Evolutionary conservation across 1,140 invertebrate genomes (phyloP).

Genomic region (Drosophila obscura): DNA sequence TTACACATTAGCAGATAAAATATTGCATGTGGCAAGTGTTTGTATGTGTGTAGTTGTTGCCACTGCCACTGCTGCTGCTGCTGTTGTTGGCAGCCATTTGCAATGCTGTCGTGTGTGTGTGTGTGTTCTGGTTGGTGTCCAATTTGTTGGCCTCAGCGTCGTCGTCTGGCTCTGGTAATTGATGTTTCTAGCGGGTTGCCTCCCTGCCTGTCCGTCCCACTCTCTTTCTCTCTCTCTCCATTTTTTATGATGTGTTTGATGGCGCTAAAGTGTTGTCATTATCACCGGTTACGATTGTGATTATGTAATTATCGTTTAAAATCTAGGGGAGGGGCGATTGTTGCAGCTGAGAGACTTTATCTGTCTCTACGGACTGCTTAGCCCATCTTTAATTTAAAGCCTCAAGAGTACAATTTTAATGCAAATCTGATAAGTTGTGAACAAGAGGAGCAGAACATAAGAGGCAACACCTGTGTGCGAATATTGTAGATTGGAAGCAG

Average conservation of each 20-base stretch:
- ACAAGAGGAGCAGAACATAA: not conserved
- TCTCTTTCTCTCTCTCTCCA: conserved; percentile 7
- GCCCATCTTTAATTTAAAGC: not conserved
- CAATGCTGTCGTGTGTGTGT: conserved; percentile 1
- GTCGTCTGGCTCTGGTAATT: conserved; percentile 47
- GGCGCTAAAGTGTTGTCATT: conserved; percentile 72
- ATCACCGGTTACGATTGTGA: conserved; percentile 62
- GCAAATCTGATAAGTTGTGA: not conserved
- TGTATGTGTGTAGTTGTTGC: not conserved
- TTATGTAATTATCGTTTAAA: conserved; percentile 59
- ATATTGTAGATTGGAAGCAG: not conserved
- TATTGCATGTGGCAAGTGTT: conserved; percentile 48
- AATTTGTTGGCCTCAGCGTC: conserved; percentile 44
- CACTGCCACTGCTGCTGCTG: not conserved
- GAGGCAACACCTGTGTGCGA: not conserved
- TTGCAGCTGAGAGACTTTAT: conserved; percentile 13
- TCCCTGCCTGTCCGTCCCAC: conserved; percentile 19
- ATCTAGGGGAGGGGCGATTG: conserved; percentile 11
- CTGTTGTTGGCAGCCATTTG: conserved; percentile 28
- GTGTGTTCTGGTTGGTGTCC: conserved; percentile 24
- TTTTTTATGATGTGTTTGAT: conserved; percentile 66
- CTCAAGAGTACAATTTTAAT: not conserved
- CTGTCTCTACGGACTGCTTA: not conserved
- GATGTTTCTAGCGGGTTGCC: conserved; percentile 41
- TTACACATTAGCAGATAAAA: conserved; percentile 78